These are phyloP conservation scores for Stigmatopora argus DNA, from an alignment of 2,113 vertebrate genomes.

Conservation along the genomic window DNA sequence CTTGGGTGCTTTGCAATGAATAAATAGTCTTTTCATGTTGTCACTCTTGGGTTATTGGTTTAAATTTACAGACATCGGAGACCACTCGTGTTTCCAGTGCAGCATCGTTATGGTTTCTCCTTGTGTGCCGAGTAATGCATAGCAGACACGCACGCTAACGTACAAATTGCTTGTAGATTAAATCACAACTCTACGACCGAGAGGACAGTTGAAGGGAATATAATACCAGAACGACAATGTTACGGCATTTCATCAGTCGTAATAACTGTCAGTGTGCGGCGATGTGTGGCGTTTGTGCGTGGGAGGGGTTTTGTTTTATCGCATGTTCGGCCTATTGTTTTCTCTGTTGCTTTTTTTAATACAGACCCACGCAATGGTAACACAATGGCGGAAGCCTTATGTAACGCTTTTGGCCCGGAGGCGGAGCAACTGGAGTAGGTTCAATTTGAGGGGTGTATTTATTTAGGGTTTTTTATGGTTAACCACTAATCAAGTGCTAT, in stretches of 20 bases:
- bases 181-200: conserved; percentile 10
- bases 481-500: neutral
- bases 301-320: conserved; percentile 13
- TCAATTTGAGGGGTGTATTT: neutral
- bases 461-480: neutral
- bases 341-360: conserved; percentile 9
- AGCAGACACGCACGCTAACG: conserved; percentile 9
- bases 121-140: conserved; percentile 1
- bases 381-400: conserved; percentile 27
- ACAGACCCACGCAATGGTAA: conserved; percentile 20
- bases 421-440: conserved; percentile 11
- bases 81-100: conserved; percentile 20
- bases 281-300: conserved; percentile 17
- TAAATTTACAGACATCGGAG: conserved; percentile 34
- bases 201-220: neutral
- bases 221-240: conserved; percentile 18
- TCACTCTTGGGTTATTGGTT: conserved; percentile 13
- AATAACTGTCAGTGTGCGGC: conserved; percentile 4
- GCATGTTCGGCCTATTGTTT: conserved; percentile 19
- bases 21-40: conserved; percentile 31
- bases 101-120: conserved; percentile 15
- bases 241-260: conserved; percentile 5
- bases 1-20: conserved; percentile 22
- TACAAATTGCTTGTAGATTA: conserved; percentile 7
- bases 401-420: conserved; percentile 23